Evolutionary conservation across 2,888 invertebrate species (phyloP), one percentile per base, ranked within the genome.

Genomic region (Gymnoscelis rufifasciata): DNA sequence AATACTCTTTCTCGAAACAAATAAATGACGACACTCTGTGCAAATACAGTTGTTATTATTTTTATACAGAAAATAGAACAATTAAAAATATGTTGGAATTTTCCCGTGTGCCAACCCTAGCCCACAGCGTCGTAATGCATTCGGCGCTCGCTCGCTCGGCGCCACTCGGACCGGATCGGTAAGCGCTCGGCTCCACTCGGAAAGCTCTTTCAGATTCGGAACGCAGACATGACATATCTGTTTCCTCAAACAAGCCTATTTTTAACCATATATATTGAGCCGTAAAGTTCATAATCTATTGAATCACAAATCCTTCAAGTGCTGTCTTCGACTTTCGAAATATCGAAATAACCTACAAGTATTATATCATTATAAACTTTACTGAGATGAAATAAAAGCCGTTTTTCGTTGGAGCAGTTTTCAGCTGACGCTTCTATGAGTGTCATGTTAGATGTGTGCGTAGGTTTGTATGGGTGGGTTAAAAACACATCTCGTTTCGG

Each of bases 101-200:
- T 75, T 68, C 59, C 46, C 11, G 15, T 1, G 54, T 49, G 66
- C 45, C 82, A 84, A 48, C 87, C 87, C 84, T 87, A 76, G 47
- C 47, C 44, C 68, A 64, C 70, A 69, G 74, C 76, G 71, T 71
- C 75, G 84, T 84, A 84, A 84, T 86, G 87, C 87, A 86, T 83
- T 83, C 84, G 74, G 74, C 74, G 64, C 75, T 82, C 80, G 80
- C 77, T 62, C 76, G 72, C 78, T 88, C 87, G 87, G 84, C 83
- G 80, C 77, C 82, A 62, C 69, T 87, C 87, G 86, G 86, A 73
- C 83, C 78, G 74, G 87, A 87, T 87, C 87, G 86, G 87, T 87
- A 87, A 75, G 67, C 73, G 78, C 72, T 87, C 87, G 87, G 82
- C 66, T 56, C 50, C 52, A 52, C 68, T 83, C 87, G 86, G 82